Base-by-base conservation (phyloP, 2,797 vertebrate genomes). In the Eremophila alpestris region DNA sequence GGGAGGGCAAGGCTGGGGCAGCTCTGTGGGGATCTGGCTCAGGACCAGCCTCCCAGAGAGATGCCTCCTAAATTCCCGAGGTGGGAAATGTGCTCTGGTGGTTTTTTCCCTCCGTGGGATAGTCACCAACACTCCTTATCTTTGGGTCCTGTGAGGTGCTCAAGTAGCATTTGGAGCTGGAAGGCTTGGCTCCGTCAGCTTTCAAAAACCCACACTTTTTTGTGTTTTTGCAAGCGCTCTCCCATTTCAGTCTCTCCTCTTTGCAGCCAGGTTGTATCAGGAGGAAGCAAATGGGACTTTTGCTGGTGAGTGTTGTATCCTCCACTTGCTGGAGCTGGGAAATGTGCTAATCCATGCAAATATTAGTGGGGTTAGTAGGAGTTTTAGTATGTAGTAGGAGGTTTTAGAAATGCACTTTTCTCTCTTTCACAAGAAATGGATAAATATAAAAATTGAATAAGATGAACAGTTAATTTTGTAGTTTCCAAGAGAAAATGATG, bases 1-100 rank as follows among this genome's bases (percentile, higher is more conserved):
- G 43, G 29, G 71, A 85, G 94, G 92, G 83, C 80, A 80, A 62
- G 82, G 94, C 96, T 87, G 95, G 91, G 93, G 77, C 90, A 64
- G 85, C 84, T 55, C 69, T 45, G 55, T 6, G 32, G 80, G 34
- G 46, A 54, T 70, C 93, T 5, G 4, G 63, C 76, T 26, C 94
- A 55, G 75, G 32, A 59, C 2, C 7, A 41, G 40, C 40, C 6
- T 10, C 52, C 69, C 52, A 5, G 65, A 27, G 60, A 67, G 90
- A 29, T 52, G 56, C 10, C 40, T 58, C 41, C 68, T 56, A 10
- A 63, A 83, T 88, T 82, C 67, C 36, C 5, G 1, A 29, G 27
- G 19, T 84, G 58, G 26, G 36, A 84, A 71, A 8, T 43, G 64
- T 58, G 56, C 90, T 78, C 51, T 65, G 41, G 48, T 81, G 83